Conservation (phyloP, 1,140 invertebrate genomes). For the Rhagoletis pomonella region DNA sequence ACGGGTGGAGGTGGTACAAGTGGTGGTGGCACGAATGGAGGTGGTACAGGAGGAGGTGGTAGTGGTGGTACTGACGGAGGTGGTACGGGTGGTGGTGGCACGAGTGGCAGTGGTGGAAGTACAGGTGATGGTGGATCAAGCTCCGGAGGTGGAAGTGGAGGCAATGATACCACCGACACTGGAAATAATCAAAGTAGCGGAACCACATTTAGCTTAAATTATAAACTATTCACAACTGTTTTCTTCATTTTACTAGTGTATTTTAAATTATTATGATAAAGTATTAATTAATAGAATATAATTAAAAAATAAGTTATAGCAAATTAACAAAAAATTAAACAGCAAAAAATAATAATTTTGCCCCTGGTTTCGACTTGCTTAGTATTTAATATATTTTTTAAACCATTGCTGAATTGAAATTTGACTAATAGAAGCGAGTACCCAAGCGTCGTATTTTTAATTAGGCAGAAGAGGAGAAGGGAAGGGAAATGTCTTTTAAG, state of each 20-base stretch:
- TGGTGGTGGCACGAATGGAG: neutral
- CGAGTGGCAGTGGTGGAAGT: neutral
- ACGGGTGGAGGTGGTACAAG: neutral
- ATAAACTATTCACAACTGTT: neutral
- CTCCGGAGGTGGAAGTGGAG: constrained; percentile 25
- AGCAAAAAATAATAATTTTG: too few species aligned
- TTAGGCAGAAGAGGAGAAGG: too few species aligned
- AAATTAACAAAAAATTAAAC: too few species aligned
- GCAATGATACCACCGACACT: neutral
- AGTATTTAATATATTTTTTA: too few species aligned
- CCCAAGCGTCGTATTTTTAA: too few species aligned
- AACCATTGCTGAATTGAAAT: too few species aligned
- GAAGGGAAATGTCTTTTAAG: too few species aligned
- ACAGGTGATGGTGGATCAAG: neutral
- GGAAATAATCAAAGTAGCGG: neutral
- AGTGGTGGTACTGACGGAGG: neutral
- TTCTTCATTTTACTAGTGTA: neutral
- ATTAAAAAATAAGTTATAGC: too few species aligned
- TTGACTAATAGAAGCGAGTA: too few species aligned
- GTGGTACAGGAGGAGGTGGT: constrained; percentile 12
- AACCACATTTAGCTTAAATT: neutral
- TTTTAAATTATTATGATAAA: neutral
- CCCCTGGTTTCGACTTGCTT: too few species aligned
- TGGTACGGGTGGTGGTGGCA: neutral
- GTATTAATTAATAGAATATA: too few species aligned